phyloP scores from a whole-genome alignment of 2,888 invertebrate genomes.

The Eupithecia vulgata region DNA sequence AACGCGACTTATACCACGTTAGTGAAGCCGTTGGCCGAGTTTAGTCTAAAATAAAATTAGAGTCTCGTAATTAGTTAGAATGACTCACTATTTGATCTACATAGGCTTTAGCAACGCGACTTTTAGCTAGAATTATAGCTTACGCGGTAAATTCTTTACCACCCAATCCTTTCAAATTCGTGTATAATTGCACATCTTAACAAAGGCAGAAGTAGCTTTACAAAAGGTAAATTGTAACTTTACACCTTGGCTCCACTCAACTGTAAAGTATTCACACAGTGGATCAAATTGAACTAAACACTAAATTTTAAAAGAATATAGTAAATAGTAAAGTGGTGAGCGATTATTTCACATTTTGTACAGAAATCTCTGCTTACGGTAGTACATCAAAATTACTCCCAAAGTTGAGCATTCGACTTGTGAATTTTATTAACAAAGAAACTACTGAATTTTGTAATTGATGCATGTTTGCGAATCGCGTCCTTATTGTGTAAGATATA shows the following conservation, averaged over 20 bases:
- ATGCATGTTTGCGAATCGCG: conserved; percentile 40
- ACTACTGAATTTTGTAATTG: conserved; percentile 28
- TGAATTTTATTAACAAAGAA: conserved; percentile 19
- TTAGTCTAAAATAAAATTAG: not conserved
- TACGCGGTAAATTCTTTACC: not conserved
- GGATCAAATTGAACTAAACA: conserved; percentile 4
- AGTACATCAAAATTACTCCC: not conserved
- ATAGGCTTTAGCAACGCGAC: not conserved
- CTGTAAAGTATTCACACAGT: not conserved
- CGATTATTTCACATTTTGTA: not conserved
- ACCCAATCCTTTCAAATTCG: not conserved
- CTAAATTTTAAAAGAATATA: not conserved
- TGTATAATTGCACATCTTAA: not conserved
- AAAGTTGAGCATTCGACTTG: conserved; percentile 6
- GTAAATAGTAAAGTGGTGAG: not conserved
- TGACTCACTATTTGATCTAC: not conserved
- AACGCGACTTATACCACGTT: not conserved
- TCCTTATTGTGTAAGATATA: conserved; percentile 39
- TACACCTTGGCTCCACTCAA: not conserved
- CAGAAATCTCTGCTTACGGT: conserved; percentile 15
- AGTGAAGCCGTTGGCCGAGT: not conserved
- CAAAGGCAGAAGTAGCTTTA: not conserved
- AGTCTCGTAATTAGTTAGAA: not conserved
- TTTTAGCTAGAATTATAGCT: not conserved
- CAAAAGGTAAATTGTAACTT: not conserved